These are phyloP conservation scores for Rattus rattus DNA, from an alignment of 2,113 vertebrate genomes.

Conservation along the genomic window DNA sequence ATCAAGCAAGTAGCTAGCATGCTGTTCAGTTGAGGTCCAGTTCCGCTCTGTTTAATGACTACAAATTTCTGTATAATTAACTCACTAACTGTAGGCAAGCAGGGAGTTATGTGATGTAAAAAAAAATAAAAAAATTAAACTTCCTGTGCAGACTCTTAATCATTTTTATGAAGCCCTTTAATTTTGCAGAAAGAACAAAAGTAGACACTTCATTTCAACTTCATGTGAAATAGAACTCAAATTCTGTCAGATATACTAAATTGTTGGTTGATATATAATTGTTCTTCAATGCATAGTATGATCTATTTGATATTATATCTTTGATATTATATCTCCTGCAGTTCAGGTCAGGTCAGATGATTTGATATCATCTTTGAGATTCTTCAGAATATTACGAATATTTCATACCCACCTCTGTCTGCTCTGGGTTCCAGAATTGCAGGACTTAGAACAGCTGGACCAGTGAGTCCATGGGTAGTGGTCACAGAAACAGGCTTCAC, in stretches of 20 bases:
- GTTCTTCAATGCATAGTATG: neutral
- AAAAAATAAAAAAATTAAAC: constrained; percentile 26
- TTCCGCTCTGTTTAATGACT: constrained; percentile 52
- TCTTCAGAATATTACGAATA: neutral
- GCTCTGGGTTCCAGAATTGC: constrained; percentile 90
- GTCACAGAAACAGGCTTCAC: constrained; percentile 91
- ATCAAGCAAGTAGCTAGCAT: constrained; percentile 22
- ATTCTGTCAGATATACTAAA: neutral
- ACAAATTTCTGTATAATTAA: constrained; percentile 70
- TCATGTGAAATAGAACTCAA: neutral
- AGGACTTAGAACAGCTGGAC: constrained; percentile 92
- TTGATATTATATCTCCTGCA: too few species aligned
- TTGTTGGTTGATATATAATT: neutral
- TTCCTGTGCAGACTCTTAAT: constrained; percentile 23
- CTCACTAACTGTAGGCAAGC: constrained; percentile 57
- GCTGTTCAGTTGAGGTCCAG: constrained; percentile 46
- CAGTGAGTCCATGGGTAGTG: constrained; percentile 91
- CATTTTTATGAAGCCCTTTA: neutral
- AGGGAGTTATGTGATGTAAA: constrained; percentile 13
- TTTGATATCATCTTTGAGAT: neutral
- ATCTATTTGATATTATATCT: neutral
- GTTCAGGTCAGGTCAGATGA: too few species aligned
- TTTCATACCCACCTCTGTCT: constrained; percentile 87
- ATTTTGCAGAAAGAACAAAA: neutral
- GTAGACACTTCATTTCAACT: constrained; percentile 4